phyloP scores from a whole-genome alignment of 2,888 invertebrate species.

The Microctonus brassicae region DNA sequence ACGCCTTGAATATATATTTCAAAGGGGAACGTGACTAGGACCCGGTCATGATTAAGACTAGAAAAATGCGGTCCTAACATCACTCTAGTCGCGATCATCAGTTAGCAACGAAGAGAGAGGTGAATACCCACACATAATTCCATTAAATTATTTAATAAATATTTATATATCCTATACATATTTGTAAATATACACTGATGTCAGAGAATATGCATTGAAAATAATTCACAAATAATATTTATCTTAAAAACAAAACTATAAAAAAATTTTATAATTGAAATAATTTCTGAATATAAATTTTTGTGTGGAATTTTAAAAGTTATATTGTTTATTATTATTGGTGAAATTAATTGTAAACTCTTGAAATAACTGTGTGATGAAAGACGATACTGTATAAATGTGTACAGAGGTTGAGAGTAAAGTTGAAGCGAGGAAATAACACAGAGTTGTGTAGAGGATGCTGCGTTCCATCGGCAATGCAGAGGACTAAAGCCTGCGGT shows the following conservation, averaged over 20 bases:
- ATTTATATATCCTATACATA: not conserved
- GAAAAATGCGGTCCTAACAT: constrained; percentile 26
- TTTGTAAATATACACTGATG: not conserved
- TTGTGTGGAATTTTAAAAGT: too few species aligned
- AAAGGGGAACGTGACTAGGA: constrained; percentile 15
- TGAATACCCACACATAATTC: not conserved
- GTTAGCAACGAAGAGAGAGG: not conserved
- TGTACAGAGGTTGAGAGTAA: not conserved
- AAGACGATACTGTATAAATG: not conserved
- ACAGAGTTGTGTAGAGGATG: constrained; percentile 18
- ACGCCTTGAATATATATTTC: constrained; percentile 16
- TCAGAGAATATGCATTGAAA: not conserved
- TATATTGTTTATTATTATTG: too few species aligned
- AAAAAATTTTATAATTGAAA: too few species aligned
- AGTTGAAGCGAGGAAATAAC: not conserved
- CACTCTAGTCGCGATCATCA: not conserved
- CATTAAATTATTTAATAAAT: not conserved
- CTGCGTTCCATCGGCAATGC: constrained; percentile 36
- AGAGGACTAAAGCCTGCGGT: constrained; percentile 28
- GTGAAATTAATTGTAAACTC: too few species aligned
- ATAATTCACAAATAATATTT: not conserved
- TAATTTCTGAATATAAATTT: too few species aligned
- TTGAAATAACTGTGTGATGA: constrained; percentile 4
- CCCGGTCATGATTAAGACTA: constrained; percentile 23
- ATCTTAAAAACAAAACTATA: too few species aligned